These are phyloP conservation scores for Dolichoris vasculosae DNA, from an alignment of 1,140 invertebrate species.

Conservation along the genomic window DNA sequence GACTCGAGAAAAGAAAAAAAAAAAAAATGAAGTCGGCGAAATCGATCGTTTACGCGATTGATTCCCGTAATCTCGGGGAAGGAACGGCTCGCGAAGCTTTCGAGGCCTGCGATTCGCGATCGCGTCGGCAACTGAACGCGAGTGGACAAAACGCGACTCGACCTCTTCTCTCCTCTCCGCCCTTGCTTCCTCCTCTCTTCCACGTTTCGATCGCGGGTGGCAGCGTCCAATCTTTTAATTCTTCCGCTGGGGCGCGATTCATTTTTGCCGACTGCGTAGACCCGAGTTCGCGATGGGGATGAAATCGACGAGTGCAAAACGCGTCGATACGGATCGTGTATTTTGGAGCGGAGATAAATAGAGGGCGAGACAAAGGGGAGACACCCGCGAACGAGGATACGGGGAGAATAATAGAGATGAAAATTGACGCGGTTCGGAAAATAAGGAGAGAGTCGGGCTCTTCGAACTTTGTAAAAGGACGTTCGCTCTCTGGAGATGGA, in stretches of 20 bases:
- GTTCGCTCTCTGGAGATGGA: background rate
- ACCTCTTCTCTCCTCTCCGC: background rate
- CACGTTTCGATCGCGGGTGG: background rate
- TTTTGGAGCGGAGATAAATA: background rate
- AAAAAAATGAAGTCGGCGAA: no score
- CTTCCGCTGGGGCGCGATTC: slow-evolving; percentile 6
- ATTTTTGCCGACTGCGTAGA: background rate
- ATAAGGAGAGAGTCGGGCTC: background rate
- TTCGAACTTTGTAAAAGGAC: background rate
- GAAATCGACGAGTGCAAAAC: background rate
- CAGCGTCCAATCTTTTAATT: slow-evolving; percentile 41
- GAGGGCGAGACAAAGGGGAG: background rate
- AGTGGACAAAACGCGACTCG: background rate
- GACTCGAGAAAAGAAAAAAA: no score
- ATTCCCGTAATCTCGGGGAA: no score
- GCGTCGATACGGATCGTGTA: slow-evolving; percentile 17
- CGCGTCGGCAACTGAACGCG: background rate
- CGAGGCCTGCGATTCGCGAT: background rate
- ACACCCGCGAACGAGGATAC: background rate
- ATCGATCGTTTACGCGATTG: background rate
- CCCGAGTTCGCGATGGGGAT: background rate
- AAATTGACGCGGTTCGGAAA: background rate
- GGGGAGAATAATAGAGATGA: slow-evolving; percentile 5
- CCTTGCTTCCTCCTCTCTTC: background rate
- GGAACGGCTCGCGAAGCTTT: background rate